Evolutionary conservation across 2,888 invertebrate species (phyloP).

Genomic region (Metopia argyrocephala): DNA sequence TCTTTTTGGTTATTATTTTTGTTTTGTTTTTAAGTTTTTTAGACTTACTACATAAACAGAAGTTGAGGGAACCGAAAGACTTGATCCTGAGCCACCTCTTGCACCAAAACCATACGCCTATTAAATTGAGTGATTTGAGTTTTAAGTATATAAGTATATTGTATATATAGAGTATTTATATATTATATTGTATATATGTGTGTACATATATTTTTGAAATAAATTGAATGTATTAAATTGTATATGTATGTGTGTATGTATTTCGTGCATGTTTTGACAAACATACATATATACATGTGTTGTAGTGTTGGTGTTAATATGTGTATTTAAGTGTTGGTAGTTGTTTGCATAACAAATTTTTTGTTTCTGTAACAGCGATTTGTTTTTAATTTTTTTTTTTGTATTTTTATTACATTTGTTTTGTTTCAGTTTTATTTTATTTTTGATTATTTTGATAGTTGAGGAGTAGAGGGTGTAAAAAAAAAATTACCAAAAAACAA

Average conservation of each 20-base stretch:
- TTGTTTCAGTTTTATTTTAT: too few species aligned
- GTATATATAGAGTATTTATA: slow-evolving; percentile 19
- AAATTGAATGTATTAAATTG: too few species aligned
- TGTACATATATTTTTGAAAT: not conserved
- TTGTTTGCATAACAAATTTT: too few species aligned
- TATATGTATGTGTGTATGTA: not conserved
- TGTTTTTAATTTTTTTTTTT: slow-evolving; percentile 23
- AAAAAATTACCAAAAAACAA: not conserved
- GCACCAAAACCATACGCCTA: slow-evolving; percentile 83
- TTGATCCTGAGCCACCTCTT: slow-evolving; percentile 87
- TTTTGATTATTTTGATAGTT: not conserved
- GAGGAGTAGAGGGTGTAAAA: slow-evolving; percentile 4
- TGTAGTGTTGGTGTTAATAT: not conserved
- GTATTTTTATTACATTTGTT: slow-evolving; percentile 19
- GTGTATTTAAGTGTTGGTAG: not conserved
- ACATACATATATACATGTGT: not conserved
- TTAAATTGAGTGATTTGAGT: slow-evolving; percentile 52
- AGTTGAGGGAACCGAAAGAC: slow-evolving; percentile 89
- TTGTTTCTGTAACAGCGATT: slow-evolving; percentile 34
- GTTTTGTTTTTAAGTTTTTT: slow-evolving; percentile 71
- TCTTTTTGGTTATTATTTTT: slow-evolving; percentile 21
- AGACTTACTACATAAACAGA: slow-evolving; percentile 85
- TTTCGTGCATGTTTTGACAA: not conserved
- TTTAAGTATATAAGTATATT: not conserved
- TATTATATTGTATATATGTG: not conserved